Conservation (phyloP, 2,888 invertebrate species). For the Thera obeliscata region DNA sequence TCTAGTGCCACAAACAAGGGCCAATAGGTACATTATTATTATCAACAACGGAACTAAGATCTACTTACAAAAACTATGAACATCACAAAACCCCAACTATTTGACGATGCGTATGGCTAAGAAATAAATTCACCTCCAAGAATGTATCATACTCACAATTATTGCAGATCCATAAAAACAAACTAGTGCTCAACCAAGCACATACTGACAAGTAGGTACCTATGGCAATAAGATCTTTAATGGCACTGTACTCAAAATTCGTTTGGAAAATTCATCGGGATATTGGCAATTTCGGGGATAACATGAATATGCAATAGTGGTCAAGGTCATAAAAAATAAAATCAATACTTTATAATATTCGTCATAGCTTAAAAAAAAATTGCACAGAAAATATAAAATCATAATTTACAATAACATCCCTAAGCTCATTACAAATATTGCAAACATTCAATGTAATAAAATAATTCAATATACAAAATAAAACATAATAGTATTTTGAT, state of each 20-base stretch:
- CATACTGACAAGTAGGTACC: slow-evolving; percentile 33
- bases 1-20: slow-evolving; percentile 69
- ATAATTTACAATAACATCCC: slow-evolving; percentile 62
- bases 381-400: slow-evolving; percentile 58
- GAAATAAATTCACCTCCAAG: slow-evolving; percentile 51
- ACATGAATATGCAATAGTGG: slow-evolving; percentile 55
- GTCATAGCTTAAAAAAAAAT: slow-evolving; percentile 45
- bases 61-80: slow-evolving; percentile 76
- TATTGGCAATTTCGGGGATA: slow-evolving; percentile 53
- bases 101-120: slow-evolving; percentile 60
- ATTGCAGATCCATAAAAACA: slow-evolving; percentile 50
- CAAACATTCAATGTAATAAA: slow-evolving; percentile 43
- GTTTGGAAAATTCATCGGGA: slow-evolving; percentile 40
- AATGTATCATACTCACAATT: slow-evolving; percentile 49
- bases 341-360: slow-evolving; percentile 39
- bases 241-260: slow-evolving; percentile 53
- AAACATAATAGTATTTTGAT: slow-evolving; percentile 50
- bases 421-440: slow-evolving; percentile 64
- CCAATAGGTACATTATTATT: slow-evolving; percentile 58
- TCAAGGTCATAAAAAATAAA: slow-evolving; percentile 35
- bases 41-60: slow-evolving; percentile 77
- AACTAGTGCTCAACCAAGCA: slow-evolving; percentile 22
- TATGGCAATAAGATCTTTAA: slow-evolving; percentile 47
- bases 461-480: slow-evolving; percentile 42
- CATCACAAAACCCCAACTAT: slow-evolving; percentile 67